Base-by-base conservation (phyloP, 2,113 vertebrate genomes). In the Neogale vison region DNA sequence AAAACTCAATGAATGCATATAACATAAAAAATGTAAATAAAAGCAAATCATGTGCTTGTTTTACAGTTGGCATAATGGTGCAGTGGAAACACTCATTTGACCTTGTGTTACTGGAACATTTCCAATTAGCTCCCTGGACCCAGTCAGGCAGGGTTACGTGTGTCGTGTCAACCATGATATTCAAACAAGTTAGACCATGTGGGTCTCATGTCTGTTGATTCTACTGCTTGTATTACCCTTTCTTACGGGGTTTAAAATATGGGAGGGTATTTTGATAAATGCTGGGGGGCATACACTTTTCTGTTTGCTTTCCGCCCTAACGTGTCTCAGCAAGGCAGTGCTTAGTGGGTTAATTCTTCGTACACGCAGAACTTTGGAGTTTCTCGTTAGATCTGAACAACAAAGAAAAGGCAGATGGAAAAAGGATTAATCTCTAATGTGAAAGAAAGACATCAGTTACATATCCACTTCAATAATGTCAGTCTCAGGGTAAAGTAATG, bases 1-100 rank as follows among this genome's bases (percentile, higher is more conserved):
- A 61, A 50, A 42, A 15, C n/a, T 85, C 21, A 95, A 39, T 24
- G 29, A 95, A 95, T 45, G 13, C 80, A 61, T 82, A n/a, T 94
- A 45, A 34, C 17, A n/a, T 20, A 17, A 47, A 47, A 31, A 36
- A 17, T 45, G 13, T 12, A 39, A 57, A 39, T 59, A 18, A 31
- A 39, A 45, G 29, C 3, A n/a, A 23, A 13, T 34, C 4, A 34
- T 72, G 45, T 23, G 7, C 50, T 81, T 67, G 34, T 12, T 47
- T 72, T 63, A 71, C 4, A 42, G 0, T 52, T 0, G 12, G 52
- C 36, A 9, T 42, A 79, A 6, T 1, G 14, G 3, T 14, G 24
- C 11, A 39, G n/a, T 57, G 21, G 6, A n/a, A 80, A 55, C 3
- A 45, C 4, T 65, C 20, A 18, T 29, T 24, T 69, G 26, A 14